Base-by-base conservation (phyloP, 2,888 invertebrate species). In the Nephrotoma guestfalica region DNA sequence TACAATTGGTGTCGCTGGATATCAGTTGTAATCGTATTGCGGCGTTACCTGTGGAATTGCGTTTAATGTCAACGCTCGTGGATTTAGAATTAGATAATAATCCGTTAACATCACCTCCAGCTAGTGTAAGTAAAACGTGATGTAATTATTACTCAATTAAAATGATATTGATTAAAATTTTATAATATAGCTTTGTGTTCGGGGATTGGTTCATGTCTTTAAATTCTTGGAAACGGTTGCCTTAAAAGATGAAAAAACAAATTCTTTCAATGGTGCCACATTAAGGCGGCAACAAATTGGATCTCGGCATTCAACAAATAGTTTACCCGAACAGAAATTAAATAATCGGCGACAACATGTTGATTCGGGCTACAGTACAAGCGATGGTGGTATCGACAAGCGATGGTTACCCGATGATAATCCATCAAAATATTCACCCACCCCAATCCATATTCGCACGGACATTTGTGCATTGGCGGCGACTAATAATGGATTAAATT, bases 121-220 rank as follows among this genome's bases (percentile, higher is more conserved):
- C 97, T 88, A 96, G 96, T 92, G 97, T 98, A 93, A 95, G 96
- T 92, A 83, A n/a, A 83, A 0, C 30, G 41, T 41, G n/a, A 71
- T 30, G 7, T 86, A 18, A 42, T 85, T 86, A 42, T 0, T 85
- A 85, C 13, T 43, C 30, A 30, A 30, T 30, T 3, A 30, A 30
- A 30, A 30, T 30, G 30, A 30, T 30, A 9, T 71, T 30, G 18
- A 30, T 30, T 43, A 43, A 43, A 30, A 30, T 87, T 85, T 47
- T 87, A 30, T 85, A 30, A 88, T 91, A 6, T 91, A 97, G 97
- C 93, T 97, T 89, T 98, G 98, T 92, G 96, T 96, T 92, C 95
- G 97, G 91, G 98, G 98, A 89, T 94, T 97, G 90, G 96, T 97
- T 90, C 98, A 98, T 92, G 97, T 98, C 89, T 98, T 98, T 93